phyloP scores from a whole-genome alignment of 1,140 invertebrate genomes.

The Reticulitermes speratus region DNA sequence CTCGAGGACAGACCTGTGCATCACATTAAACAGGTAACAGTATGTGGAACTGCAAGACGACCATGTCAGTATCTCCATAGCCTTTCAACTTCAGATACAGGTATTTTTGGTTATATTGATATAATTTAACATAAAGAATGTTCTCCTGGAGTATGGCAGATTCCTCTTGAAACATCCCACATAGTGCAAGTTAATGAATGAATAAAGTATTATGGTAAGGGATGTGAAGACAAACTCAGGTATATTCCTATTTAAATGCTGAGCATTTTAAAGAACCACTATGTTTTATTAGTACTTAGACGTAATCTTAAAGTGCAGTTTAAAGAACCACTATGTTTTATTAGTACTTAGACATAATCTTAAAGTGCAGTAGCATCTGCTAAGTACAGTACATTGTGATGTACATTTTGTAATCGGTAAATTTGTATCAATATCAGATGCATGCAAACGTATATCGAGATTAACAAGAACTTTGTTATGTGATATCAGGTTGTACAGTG shows the following conservation, averaged over 20 bases:
- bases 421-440: not conserved
- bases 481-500: not conserved
- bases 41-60: no score
- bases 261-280: constrained; percentile 2
- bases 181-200: not conserved
- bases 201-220: not conserved
- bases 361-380: not conserved
- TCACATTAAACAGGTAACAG: no score
- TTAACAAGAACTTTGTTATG: not conserved
- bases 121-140: no score
- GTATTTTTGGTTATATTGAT: no score
- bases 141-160: no score
- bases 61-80: no score
- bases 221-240: constrained; percentile 14
- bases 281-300: not conserved
- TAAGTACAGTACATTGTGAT: not conserved
- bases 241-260: not conserved
- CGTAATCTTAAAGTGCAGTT: not conserved
- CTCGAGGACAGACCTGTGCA: no score
- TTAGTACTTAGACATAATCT: not conserved
- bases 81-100: no score
- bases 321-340: not conserved
- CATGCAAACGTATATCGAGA: not conserved
- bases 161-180: no score
- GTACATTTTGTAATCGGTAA: not conserved